Base-by-base conservation (phyloP, 2,797 vertebrate genomes). In the Phoebastria nigripes region DNA sequence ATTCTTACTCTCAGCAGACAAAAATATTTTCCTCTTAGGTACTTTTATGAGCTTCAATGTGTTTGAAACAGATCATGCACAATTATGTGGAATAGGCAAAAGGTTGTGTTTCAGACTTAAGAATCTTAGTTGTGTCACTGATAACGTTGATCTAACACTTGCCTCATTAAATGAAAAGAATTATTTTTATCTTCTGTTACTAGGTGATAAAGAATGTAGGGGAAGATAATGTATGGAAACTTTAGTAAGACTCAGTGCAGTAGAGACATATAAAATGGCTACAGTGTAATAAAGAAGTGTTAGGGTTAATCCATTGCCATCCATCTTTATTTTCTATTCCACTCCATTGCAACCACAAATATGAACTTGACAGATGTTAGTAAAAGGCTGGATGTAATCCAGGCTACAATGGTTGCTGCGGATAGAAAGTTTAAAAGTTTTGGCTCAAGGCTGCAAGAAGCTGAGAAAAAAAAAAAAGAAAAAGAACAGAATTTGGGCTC, bases 301-400 rank as follows among this genome's bases (percentile, higher is more conserved):
- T 97, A 97, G 90, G 93, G 92, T 96, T 97, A 97, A 96, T 92
- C 78, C 74, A n/a, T 87, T 96, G 61, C 82, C 80, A 95, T 97
- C 89, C 65, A 90, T 95, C 92, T 96, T 97, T 96, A 90, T 97
- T 97, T 97, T 97, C 86, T 93, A 82, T 88, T 95, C 81, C 63
- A 94, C 72, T 96, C 78, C 86, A 47, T 70, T 94, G 89, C 93
- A 94, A 95, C 84, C 78, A 94, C 95, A 88, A 94, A 94, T 97
- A 93, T 95, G 94, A 97, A 87, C 81, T 92, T 96, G 96, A 97
- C 93, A 98, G 93, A 97, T 91, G 96, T 93, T 95, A 87, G 80
- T 80, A 93, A 94, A 97, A 93, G 76, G 21, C 42, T 96, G 94
- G 94, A 97, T 85, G 33, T 61, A 73, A 61, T 94, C 95, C 96